Base-by-base conservation (phyloP, 2,113 vertebrate species). In the Riparia riparia region DNA sequence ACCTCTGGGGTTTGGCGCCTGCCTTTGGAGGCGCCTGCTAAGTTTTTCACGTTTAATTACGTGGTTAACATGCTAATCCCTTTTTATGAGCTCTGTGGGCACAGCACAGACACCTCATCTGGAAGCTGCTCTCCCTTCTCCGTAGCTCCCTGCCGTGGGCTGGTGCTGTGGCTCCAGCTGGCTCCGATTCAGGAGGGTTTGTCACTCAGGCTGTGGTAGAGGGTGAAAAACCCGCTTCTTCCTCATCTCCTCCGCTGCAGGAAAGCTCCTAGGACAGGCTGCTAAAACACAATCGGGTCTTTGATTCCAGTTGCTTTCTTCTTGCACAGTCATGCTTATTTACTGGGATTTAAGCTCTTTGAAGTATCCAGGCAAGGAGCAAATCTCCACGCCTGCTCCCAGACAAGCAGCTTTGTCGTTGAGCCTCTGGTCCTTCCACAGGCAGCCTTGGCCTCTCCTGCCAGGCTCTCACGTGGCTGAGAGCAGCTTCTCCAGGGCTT, bases 291-390 rank as follows among this genome's bases (percentile, higher is more conserved):
- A 54, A 60, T 66, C 26, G 2, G 61, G 22, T 29, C 91, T 91
- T 93, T 92, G 44, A 49, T 90, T 88, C 64, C 60, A 1, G 11
- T 86, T 56, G 60, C 90, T 94, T 94, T 93, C 86, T 90, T 93
- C 86, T 94, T 50, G 80, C 80, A 77, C 45, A 74, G 90, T 89
- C 94, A 79, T 69, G 93, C 86, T 92, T 94, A 78, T 89, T 95
- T 94, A 54, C 80, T 73, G 85, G 24, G 90, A 93, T 83, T 86
- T 90, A 93, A 93, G 68, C 82, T 90, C 90, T 97, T 90, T 92
- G 95, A 96, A 95, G 93, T 92, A 74, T 14, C 81, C 41, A 45
- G 73, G 77, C 89, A 57, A 91, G 84, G 94, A 97, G 90, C 86
- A 90, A 82, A 96, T 93, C 96, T 76, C 86, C 54, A n/a, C 0